Evolutionary conservation across 1,140 invertebrate genomes (phyloP), one percentile per base, ranked within the genome.

Genomic region (Lasioglossum albipes): DNA sequence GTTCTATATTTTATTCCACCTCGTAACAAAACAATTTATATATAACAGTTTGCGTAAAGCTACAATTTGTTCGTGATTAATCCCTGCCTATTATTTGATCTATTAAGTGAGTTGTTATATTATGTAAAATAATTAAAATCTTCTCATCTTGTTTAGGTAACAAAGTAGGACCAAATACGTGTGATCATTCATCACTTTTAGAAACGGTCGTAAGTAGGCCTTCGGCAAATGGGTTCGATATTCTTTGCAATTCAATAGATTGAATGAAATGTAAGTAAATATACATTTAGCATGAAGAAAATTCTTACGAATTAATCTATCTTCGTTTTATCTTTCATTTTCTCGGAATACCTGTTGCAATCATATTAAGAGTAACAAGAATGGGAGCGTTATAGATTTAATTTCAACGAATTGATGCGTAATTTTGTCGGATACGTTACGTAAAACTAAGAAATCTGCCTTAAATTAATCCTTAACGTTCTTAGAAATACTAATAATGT

Each of bases 31-130:
- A 79, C 77, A 83, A 62, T 74, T 84, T 61, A 59, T 81, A 59
- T 81, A 81, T 81, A 81, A 83, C 83, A 80, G 12, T 52, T 42
- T 64, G 83, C 74, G 2, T 84, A 78, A 85, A 85, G 75, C 75
- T 84, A 62, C 31, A n/a, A 74, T 79, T 79, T 79, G 70, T 79
- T 79, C 77, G 77, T 74, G 71, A 79, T 79, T 72, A 57, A 66
- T 79, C 57, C 70, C 59, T 27, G 36, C 20, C 36, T 73, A 79
- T 45, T 66, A 57, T 67, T 16, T 66, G 31, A 57, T 36, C 31
- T 65, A 41, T 65, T 59, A 67, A 73, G 1, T 79, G 22, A 62
- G 49, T 36, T 49, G 27, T 22, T 31, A 45, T 0, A 22, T 73
- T 27, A 74, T 49, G 45, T 66, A 66, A 71, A 45, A 64, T 52